Evolutionary conservation across 2,888 invertebrate genomes (phyloP), one percentile per base, ranked within the genome.

Genomic region (Cartodere bifasciata): DNA sequence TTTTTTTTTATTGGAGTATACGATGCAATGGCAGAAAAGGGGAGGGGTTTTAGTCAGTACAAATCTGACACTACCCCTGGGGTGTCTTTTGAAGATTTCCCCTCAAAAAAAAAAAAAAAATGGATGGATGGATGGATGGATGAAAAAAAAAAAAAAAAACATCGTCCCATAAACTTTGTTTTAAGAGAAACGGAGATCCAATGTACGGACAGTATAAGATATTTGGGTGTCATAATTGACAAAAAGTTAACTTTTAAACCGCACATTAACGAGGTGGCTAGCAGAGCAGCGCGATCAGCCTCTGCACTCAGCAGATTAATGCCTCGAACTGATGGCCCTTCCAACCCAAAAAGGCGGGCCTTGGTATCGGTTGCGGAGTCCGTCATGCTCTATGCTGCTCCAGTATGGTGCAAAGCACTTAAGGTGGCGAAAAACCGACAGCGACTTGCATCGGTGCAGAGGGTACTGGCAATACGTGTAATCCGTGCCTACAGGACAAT

Each of bases 351-450:
- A 16, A 23, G 37, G n/a, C 23, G 7, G 7, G 7, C 35, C 1
- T n/a, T 39, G 9, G 16, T 25, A 4, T n/a, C n/a, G 7, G 26
- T 31, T 1, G 25, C 27, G 2, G 17, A 30, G 10, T 29, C 29
- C 3, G 23, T 29, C 4, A 4, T 36, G 3, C 9, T 37, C n/a
- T 41, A 41, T 23, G 39, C 30, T 2, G 36, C 39, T 2, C 39
- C 41, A 11, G 28, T 36, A 14, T 41, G 40, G 38, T 9, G 15
- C 13, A 15, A 17, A 6, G 32, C 16, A 3, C 2, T 36, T 4
- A 17, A 16, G 9, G 7, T 24, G 3, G 13, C 31, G 7, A 28
- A 6, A 17, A 9, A 35, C 11, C 12, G 6, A n/a, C 11, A 24
- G 21, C 16, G 15, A 9, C 32, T 41, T 1, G 11, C 14, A 3